These are phyloP conservation scores for Parnassius orleans DNA, from an alignment of 2,888 invertebrate genomes.

Conservation along the genomic window DNA sequence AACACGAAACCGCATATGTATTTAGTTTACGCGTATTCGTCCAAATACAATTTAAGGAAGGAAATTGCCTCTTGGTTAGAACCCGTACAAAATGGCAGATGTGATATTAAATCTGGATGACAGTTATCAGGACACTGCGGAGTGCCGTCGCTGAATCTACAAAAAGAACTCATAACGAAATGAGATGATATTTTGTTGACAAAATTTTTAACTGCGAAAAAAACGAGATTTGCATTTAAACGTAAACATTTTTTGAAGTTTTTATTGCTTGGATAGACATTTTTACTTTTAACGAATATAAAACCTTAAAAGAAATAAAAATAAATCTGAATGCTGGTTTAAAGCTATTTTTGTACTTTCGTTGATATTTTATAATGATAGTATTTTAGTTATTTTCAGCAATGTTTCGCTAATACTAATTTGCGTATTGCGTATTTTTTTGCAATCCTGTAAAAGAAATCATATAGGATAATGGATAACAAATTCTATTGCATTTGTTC, in stretches of 20 bases:
- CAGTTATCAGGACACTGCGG: slow-evolving; percentile 71
- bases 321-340: no score
- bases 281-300: neutral
- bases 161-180: slow-evolving; percentile 55
- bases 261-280: slow-evolving; percentile 13
- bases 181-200: slow-evolving; percentile 54
- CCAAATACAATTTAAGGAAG: slow-evolving; percentile 76
- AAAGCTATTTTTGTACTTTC: no score
- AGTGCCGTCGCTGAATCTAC: slow-evolving; percentile 37
- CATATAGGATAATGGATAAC: no score
- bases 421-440: no score
- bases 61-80: slow-evolving; percentile 70
- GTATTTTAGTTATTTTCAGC: no score
- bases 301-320: no score
- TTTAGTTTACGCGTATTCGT: slow-evolving; percentile 72
- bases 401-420: no score
- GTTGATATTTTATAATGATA: no score
- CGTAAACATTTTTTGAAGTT: slow-evolving; percentile 19
- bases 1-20: slow-evolving; percentile 69
- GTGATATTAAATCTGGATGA: slow-evolving; percentile 78
- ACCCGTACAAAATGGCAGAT: slow-evolving; percentile 71
- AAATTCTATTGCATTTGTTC: no score
- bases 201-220: slow-evolving; percentile 46
- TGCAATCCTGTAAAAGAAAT: no score
- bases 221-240: slow-evolving; percentile 32